A percentile compares a stretch with the other conserved stretches of the same genome.
Conservation (phyloP, 1,140 invertebrate genomes). For the Sipha flava region DNA sequence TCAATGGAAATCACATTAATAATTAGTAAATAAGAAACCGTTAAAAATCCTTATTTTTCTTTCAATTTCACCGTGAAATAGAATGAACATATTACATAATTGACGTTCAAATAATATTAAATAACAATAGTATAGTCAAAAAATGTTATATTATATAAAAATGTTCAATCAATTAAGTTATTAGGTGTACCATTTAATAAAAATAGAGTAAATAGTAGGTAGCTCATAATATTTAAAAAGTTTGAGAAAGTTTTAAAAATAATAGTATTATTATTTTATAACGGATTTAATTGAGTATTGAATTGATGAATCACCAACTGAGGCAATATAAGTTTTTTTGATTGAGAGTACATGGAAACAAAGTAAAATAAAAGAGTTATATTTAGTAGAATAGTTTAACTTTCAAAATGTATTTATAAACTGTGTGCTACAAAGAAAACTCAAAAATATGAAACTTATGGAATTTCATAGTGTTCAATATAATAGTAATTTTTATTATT, state of each 20-base stretch:
- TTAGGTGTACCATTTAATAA: background rate
- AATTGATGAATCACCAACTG: background rate
- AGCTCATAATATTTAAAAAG: background rate
- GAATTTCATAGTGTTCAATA: no score
- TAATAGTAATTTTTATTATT: no score
- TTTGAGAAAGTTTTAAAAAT: background rate
- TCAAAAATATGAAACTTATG: background rate
- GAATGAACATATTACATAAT: background rate
- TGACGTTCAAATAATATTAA: background rate
- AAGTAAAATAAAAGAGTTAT: background rate
- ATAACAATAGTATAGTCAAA: background rate
- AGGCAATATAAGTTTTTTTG: background rate
- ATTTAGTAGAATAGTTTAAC: background rate
- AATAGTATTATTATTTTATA: background rate
- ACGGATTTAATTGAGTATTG: background rate
- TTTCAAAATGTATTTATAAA: background rate
- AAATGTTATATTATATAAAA: background rate
- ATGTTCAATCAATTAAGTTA: background rate
- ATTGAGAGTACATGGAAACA: background rate
- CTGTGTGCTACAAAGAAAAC: background rate
- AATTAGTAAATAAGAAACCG: no score
- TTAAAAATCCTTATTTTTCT: no score
- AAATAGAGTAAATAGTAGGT: background rate
- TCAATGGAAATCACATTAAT: no score
- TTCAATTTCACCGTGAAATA: no score